Evolutionary conservation across 92 coral and sea anemone species (phyloP), one percentile per base, ranked within the genome.

Genomic region (Palythoa grandis): DNA sequence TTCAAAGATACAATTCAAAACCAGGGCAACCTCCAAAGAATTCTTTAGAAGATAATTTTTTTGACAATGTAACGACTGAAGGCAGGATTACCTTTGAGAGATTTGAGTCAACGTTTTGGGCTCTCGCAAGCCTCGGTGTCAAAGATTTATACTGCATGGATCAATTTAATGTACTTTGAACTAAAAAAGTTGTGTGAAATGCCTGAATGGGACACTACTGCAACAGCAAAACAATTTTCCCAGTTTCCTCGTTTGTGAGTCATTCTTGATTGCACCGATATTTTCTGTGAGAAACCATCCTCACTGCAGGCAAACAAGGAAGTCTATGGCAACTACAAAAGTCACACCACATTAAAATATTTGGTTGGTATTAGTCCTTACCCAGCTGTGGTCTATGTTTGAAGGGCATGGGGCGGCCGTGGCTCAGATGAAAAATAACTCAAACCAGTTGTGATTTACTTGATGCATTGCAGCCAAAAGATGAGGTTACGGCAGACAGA

Each of bases 231-330:
- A 82, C 86, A 86, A 60, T 89, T 89, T 86, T 17, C 77, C 37
- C 83, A 67, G 54, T 89, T 79, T 82, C 92, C 92, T 66, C 57
- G 67, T 56, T 56, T 86, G 35, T 37, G 89, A 68, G 86, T 89
- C 11, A 80, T 89, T 79, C 29, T 89, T 6, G 92, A 89, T 78
- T 86, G 89, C 50, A 89, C 92, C 19, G 89, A 89, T 39, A 48
- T 85, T 25, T 89, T 53, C 56, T 70, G 85, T 37, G 70, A 85
- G 67, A 89, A 79, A 69, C 86, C 92, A 19, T 78, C 87, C 38
- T 79, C 86, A 24, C 87, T 86, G 23, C 84, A 48, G 53, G 87
- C 89, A 16, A 86, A 89, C 61, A 89, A 70, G 70, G 86, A 70
- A 60, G 67, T 82, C 3, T 89, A 80, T 52, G 79, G 92, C 84